Evolutionary conservation across 2,113 vertebrate genomes (phyloP).

Genomic region (Phrynosoma blainvillii): DNA sequence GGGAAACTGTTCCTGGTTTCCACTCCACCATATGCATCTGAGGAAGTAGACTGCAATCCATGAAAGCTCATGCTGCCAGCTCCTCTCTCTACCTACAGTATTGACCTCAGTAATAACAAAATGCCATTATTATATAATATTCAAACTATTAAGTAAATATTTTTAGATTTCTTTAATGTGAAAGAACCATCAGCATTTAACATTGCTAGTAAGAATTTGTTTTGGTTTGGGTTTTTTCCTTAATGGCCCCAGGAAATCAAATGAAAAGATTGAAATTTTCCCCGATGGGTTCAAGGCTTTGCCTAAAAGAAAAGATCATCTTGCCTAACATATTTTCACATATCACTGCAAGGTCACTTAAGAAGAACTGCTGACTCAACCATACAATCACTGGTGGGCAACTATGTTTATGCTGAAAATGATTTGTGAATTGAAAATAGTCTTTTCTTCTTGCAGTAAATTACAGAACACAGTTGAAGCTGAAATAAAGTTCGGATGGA

Average conservation of each 20-base stretch:
- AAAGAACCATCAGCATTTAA: not conserved
- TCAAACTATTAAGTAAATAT: too few species aligned
- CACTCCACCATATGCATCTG: too few species aligned
- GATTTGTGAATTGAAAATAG: conserved; percentile 58
- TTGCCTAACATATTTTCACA: conserved; percentile 39
- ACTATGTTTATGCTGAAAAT: conserved; percentile 60
- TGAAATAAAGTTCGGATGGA: conserved; percentile 37
- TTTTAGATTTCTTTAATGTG: not conserved
- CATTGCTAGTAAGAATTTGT: not conserved
- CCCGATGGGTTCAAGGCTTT: conserved; percentile 43
- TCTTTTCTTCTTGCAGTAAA: conserved; percentile 51
- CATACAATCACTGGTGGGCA: conserved; percentile 39
- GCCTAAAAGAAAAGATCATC: conserved; percentile 46
- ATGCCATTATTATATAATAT: not conserved
- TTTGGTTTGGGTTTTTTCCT: too few species aligned
- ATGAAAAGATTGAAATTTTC: conserved; percentile 34
- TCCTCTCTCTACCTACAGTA: not conserved
- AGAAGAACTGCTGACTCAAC: conserved; percentile 55
- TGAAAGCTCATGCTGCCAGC: too few species aligned
- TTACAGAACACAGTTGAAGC: conserved; percentile 43
- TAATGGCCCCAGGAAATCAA: not conserved
- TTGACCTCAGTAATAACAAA: not conserved
- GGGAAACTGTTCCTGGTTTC: too few species aligned
- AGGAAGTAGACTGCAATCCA: too few species aligned
- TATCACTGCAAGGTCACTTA: conserved; percentile 39